These are phyloP conservation scores for Eumeta japonica DNA, from an alignment of 1,140 invertebrate species.

Conservation along the genomic window DNA sequence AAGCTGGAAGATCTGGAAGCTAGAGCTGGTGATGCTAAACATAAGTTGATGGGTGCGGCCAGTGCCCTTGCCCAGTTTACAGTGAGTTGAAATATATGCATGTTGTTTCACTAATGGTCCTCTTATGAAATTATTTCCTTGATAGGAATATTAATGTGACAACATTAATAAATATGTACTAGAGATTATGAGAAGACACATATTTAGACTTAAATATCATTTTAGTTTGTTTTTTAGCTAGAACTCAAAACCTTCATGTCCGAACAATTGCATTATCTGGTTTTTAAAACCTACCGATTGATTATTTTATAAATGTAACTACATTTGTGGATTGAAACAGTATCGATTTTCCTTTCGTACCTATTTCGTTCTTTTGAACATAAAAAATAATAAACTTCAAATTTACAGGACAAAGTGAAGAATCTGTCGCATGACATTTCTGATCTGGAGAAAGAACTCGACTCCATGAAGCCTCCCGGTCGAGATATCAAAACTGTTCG, in stretches of 20 bases:
- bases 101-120: background rate
- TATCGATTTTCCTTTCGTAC: too few relatives aligned
- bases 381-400: too few relatives aligned
- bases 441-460: constrained; percentile 80
- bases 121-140: background rate
- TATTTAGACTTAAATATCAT: background rate
- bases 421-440: constrained; percentile 72
- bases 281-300: too few relatives aligned
- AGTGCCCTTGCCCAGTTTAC: constrained; percentile 84
- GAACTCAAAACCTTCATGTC: too few relatives aligned
- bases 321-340: too few relatives aligned
- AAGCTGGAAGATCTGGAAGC: constrained; percentile 75
- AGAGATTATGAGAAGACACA: background rate
- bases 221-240: too few relatives aligned
- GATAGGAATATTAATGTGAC: background rate
- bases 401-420: constrained; percentile 79
- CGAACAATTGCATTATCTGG: too few relatives aligned
- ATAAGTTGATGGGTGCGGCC: constrained; percentile 82
- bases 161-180: background rate
- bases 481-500: constrained; percentile 83
- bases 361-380: too few relatives aligned
- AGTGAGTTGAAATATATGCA: constrained; percentile 16
- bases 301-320: too few relatives aligned
- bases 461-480: constrained; percentile 79
- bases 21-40: constrained; percentile 76